Base-by-base conservation (phyloP, 1,140 invertebrate species). In the Drosophila punjabiensis region DNA sequence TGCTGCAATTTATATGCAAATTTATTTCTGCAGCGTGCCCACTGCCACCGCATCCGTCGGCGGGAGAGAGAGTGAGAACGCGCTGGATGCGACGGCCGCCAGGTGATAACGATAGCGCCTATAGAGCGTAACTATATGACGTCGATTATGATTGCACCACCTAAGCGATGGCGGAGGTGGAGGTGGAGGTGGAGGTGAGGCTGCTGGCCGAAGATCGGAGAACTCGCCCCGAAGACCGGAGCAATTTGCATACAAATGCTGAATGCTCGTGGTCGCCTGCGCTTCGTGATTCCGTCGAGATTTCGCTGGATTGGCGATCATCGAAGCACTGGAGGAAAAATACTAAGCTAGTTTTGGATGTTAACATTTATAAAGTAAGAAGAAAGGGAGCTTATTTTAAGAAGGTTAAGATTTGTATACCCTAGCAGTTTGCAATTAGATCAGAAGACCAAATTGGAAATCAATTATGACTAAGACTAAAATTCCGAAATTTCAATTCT, bases 241-340 rank as follows among this genome's bases (percentile, higher is more conserved):
- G 55, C 78, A 82, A 89, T 89, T 89, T 89, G 86, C 86, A 89
- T 89, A 89, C 82, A 89, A 89, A 89, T 89, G 87, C 75, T 89
- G 64, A 90, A 89, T 89, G 86, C 86, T 89, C 86, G 86, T 89
- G 69, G 77, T 80, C 81, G 84, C 84, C 63, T 89, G 86, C 86
- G 86, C 86, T 89, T 89, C 87, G 79, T 82, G 86, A 89, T 89
- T 90, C 63, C 66, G 74, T 14, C 32, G 30, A 83, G 84, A 88
- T 87, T 88, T 81, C 61, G 77, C 67, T 79, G 79, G 32, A 71
- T 79, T 81, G 76, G 53, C 55, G 79, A 77, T 67, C 61, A 24
- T 33, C 37, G 35, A 43, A 53, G 62, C 58, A 58, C 47, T 48
- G 20, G 6, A 14, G 47, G 41, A 60, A 70, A 70, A 47, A 64